Conservation (phyloP, 2,888 invertebrate species). For the Hofmannophila pseudospretella region DNA sequence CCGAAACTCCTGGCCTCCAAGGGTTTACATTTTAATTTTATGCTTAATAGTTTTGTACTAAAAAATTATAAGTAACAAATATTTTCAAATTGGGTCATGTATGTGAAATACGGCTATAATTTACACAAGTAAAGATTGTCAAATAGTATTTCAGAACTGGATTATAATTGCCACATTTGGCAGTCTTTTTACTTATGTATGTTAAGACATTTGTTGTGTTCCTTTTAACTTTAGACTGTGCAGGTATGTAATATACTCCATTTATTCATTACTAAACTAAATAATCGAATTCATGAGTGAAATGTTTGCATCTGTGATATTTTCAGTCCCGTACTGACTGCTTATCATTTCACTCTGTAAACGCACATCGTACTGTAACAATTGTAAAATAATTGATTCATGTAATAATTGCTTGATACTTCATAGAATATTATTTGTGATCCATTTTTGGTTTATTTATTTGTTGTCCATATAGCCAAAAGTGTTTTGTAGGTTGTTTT, state of each 20-base stretch:
- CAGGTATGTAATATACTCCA: neutral
- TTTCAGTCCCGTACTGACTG: constrained; percentile 63
- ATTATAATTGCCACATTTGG: too few relatives aligned
- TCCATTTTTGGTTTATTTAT: constrained; percentile 52
- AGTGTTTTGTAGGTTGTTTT: constrained; percentile 21
- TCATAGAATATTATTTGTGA: constrained; percentile 27
- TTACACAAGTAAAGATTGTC: too few relatives aligned
- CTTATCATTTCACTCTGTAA: constrained; percentile 50
- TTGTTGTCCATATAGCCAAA: constrained; percentile 60
- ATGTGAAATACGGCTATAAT: too few relatives aligned
- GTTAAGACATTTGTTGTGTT: neutral
- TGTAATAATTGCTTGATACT: neutral
- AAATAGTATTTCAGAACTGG: too few relatives aligned
- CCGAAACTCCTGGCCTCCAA: too few relatives aligned
- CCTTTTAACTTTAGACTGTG: neutral
- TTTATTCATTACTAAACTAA: neutral
- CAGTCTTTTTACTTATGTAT: too few relatives aligned
- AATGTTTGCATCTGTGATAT: constrained; percentile 72
- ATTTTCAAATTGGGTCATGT: too few relatives aligned
- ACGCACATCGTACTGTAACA: constrained; percentile 16
- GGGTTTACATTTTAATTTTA: too few relatives aligned
- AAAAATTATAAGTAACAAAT: too few relatives aligned
- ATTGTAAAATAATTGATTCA: neutral
- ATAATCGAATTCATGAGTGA: constrained; percentile 23
- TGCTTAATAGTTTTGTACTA: too few relatives aligned